Evolutionary conservation across 2,888 invertebrate species (phyloP), one percentile per base, ranked within the genome.

Genomic region (Trichogramma dendrolimi): DNA sequence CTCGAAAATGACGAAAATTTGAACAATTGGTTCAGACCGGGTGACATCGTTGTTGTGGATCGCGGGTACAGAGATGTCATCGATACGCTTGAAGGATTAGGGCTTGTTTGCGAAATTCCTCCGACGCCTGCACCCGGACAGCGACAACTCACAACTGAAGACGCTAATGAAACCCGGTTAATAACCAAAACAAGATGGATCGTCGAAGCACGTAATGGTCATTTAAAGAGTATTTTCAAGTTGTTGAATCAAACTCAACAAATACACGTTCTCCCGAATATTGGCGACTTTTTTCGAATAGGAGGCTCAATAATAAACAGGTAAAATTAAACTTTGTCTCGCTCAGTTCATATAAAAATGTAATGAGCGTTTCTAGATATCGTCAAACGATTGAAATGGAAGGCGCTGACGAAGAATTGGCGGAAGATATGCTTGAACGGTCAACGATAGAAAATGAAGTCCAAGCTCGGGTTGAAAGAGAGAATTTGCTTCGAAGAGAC

Each of bases 121-220:
- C 14, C 14, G 14, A 14, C 14, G 14, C 14, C 14, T 14, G 52
- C 39, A 39, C 8, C 40, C 27, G 57, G 55, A 11, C 48, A 61
- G 51, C 40, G 53, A n/a, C 58, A 67, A 39, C 50, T 67, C 4
- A 27, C 47, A 4, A 61, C 63, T 14, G 57, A 64, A 52, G 54
- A 64, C 14, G 67, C 64, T 4, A 61, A 67, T 52, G 27, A 41
- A 10, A 51, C 59, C 11, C 55, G 59, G 8, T 11, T 63, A 6
- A 47, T 63, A 14, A 65, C 65, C 4, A 67, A 62, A 53, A 39
- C 50, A 6, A 61, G 67, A 49, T 67, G 60, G 65, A 42, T 63
- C 5, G 59, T 61, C 4, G 63, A 63, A 47, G 55, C 58, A 5
- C 43, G 62, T 11, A 64, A 63, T 56, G 57, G 61, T 0, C 63